A percentile compares a stretch with the other conserved stretches of the same genome.
These are phyloP conservation scores for Nyctibius bracteatus DNA, from an alignment of 2,113 vertebrate species.

Conservation along the genomic window DNA sequence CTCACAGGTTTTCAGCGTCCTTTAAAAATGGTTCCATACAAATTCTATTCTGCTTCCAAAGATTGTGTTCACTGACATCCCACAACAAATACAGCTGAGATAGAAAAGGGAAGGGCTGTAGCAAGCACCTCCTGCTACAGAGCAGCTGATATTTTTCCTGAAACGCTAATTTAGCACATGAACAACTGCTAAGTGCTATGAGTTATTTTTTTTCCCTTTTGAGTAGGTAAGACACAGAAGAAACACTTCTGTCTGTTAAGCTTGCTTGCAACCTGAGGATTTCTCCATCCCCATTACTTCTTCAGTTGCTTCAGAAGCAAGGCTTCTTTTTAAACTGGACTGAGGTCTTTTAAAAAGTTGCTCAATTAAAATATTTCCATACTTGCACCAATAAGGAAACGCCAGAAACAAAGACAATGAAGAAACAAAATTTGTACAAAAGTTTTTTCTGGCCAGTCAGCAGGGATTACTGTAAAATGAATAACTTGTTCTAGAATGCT, in stretches of 20 bases:
- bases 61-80: background rate
- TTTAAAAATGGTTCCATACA: background rate
- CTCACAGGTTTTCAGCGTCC: background rate
- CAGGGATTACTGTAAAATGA: background rate
- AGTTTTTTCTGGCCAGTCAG: background rate
- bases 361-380: background rate
- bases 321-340: background rate
- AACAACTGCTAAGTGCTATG: background rate
- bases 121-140: background rate
- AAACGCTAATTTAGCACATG: background rate
- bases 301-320: background rate
- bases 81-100: background rate
- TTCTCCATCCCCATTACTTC: background rate
- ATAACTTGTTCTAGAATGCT: background rate
- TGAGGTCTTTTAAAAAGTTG: background rate
- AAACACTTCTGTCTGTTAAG: background rate
- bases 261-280: background rate
- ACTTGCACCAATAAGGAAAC: background rate
- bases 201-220: background rate
- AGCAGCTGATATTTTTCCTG: background rate
- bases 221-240: background rate
- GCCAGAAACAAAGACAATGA: background rate
- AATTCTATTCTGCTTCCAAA: background rate
- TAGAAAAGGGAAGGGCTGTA: background rate
- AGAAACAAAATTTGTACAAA: background rate